Evolutionary conservation across 2,888 invertebrate species (phyloP).

Genomic region (Cantharis nigra): DNA sequence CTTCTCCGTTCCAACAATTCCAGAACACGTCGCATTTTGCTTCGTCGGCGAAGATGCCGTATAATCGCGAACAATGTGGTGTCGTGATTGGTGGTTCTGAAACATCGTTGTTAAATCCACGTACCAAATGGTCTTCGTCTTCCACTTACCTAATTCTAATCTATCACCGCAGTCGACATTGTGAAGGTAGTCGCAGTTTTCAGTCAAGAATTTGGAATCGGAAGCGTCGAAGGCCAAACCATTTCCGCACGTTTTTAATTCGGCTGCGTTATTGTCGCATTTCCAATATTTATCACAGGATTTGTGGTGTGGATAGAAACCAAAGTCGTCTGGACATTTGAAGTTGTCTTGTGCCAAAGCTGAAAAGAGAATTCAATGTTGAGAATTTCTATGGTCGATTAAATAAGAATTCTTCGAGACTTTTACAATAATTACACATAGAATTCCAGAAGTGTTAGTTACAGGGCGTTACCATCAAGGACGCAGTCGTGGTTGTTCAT

Average conservation of each 20-base stretch:
- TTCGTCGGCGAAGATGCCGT: conserved; percentile 91
- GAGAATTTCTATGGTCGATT: neutral
- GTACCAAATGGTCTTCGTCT: neutral
- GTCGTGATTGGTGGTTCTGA: conserved; percentile 83
- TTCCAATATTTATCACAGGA: conserved; percentile 97
- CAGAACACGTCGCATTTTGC: conserved; percentile 91
- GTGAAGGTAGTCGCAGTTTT: conserved; percentile 95
- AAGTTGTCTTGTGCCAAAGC: conserved; percentile 77
- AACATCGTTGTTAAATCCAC: conserved; percentile 23
- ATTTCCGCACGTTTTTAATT: conserved; percentile 91
- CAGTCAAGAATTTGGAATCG: conserved; percentile 87
- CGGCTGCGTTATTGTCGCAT: conserved; percentile 86
- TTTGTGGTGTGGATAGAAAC: conserved; percentile 87
- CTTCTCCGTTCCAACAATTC: conserved; percentile 96
- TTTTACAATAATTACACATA: neutral
- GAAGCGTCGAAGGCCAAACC: conserved; percentile 89
- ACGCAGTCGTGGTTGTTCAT: conserved; percentile 3
- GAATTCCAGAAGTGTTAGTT: neutral
- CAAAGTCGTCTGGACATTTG: conserved; percentile 93
- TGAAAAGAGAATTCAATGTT: conserved; percentile 8
- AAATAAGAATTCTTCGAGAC: neutral
- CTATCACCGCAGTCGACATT: conserved; percentile 93
- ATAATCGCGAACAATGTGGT: conserved; percentile 82
- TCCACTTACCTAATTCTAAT: conserved; percentile 74
- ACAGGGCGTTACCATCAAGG: conserved; percentile 17